These are phyloP conservation scores for Danio albolineatus DNA, from an alignment of 2,797 vertebrate species.

Conservation along the genomic window DNA sequence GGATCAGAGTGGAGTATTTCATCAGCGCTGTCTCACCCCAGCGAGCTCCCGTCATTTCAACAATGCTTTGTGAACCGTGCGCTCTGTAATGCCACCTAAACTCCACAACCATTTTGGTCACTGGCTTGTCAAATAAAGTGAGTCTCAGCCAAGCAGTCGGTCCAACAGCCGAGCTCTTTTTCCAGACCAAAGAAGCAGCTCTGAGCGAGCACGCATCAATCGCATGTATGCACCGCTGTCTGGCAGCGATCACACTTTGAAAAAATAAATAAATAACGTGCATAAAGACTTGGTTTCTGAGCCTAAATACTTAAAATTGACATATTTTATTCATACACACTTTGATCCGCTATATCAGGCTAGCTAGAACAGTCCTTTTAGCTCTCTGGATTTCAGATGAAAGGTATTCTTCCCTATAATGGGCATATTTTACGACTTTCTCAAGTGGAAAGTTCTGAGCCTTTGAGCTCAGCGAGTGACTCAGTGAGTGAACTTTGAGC, in stretches of 20 bases:
- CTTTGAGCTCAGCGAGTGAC: slow-evolving; percentile 39
- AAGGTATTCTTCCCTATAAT: slow-evolving; percentile 35
- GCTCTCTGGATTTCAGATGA: slow-evolving; percentile 18
- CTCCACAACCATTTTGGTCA: slow-evolving; percentile 52
- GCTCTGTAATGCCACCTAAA: slow-evolving; percentile 55
- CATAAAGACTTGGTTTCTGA: background rate
- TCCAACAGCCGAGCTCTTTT: slow-evolving; percentile 30
- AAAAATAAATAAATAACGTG: background rate
- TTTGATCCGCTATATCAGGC: slow-evolving; percentile 34
- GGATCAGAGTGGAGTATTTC: slow-evolving; percentile 7
- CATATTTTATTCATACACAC: slow-evolving; percentile 41
- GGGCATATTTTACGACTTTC: slow-evolving; percentile 36
- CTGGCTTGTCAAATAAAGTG: slow-evolving; percentile 57
- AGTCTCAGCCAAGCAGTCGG: slow-evolving; percentile 21
- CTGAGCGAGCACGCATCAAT: background rate
- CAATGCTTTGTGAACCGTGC: slow-evolving; percentile 55
- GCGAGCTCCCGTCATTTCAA: slow-evolving; percentile 29
- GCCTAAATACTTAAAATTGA: slow-evolving; percentile 22
- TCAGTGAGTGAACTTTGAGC: slow-evolving; percentile 46
- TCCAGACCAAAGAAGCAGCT: slow-evolving; percentile 26
- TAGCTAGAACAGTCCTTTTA: background rate
- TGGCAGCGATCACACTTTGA: background rate
- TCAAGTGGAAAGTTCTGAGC: slow-evolving; percentile 39
- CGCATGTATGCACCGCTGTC: background rate
- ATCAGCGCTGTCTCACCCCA: slow-evolving; percentile 33